Conservation (phyloP, 1,140 invertebrate species). For the Cyphomyrmex costatus region DNA sequence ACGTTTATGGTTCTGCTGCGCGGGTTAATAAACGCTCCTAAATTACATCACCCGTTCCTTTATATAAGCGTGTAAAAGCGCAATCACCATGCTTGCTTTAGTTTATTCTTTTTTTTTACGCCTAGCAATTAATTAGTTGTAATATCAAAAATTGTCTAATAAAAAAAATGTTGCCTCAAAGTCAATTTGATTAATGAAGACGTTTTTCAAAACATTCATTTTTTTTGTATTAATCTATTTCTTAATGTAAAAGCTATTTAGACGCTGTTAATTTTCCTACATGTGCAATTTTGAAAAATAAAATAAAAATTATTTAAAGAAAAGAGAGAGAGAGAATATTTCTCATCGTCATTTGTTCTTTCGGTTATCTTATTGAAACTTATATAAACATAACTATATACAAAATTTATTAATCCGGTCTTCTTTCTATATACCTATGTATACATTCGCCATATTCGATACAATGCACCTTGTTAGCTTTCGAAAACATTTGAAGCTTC, state of each 20-base stretch:
- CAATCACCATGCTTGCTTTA: neutral
- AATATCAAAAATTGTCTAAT: neutral
- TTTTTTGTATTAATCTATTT: neutral
- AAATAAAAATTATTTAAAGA: neutral
- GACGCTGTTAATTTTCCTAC: neutral
- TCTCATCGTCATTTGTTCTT: neutral
- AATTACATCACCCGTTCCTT: slow-evolving; percentile 13
- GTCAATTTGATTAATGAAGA: neutral
- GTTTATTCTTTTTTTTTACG: neutral
- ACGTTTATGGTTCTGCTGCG: slow-evolving; percentile 23
- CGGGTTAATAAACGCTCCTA: slow-evolving; percentile 46
- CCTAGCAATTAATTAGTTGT: neutral
- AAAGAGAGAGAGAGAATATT: too few relatives aligned
- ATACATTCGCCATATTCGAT: neutral
- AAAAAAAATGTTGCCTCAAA: neutral
- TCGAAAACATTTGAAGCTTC: neutral
- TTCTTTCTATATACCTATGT: neutral
- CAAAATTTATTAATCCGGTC: neutral
- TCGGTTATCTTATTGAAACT: neutral
- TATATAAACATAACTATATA: neutral
- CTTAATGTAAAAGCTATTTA: neutral
- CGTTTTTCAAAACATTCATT: too few relatives aligned
- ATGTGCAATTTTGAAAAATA: neutral
- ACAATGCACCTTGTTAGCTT: neutral
- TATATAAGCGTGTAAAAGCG: slow-evolving; percentile 1